A percentile compares a stretch with the other conserved stretches of the same genome.
Evolutionary conservation across 2,113 vertebrate species (phyloP).

Genomic region (Eleginops maclovinus): DNA sequence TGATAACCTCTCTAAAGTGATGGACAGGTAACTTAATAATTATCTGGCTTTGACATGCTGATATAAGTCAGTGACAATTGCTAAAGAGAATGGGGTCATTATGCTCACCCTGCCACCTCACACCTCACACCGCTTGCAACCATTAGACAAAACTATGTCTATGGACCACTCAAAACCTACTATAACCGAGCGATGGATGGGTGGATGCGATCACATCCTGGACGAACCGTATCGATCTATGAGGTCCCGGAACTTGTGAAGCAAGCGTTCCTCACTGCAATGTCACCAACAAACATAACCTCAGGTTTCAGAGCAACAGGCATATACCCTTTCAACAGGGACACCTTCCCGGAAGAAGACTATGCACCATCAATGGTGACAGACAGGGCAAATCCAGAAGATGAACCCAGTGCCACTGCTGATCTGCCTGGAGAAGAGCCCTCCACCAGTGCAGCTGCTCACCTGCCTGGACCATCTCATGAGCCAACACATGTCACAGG

Average conservation of each 20-base stretch:
- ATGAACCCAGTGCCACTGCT: no score
- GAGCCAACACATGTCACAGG: no score
- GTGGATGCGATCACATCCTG: conserved; percentile 33
- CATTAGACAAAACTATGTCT: conserved; percentile 37
- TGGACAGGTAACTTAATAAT: conserved; percentile 40
- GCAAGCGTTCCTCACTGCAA: conserved; percentile 39
- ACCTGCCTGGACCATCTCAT: no score
- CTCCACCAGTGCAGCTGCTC: no score
- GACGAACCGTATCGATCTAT: conserved; percentile 37
- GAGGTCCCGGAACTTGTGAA: conserved; percentile 38
- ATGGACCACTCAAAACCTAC: conserved; percentile 36
- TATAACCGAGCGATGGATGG: conserved; percentile 35
- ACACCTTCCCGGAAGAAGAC: no score
- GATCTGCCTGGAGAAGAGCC: no score
- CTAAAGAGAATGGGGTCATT: conserved; percentile 46
- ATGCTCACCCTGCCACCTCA: conserved; percentile 50
- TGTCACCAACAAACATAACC: conserved; percentile 12
- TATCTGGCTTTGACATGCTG: conserved; percentile 28
- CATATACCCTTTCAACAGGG: no score
- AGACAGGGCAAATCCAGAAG: no score
- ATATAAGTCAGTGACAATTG: conserved; percentile 10
- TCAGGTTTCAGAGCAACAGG: no score
- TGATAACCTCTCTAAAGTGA: not conserved
- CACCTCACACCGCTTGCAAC: conserved; percentile 54
- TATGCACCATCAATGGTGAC: no score